Base-by-base conservation (phyloP, 2,888 invertebrate genomes). In the Smittia aterrima region DNA sequence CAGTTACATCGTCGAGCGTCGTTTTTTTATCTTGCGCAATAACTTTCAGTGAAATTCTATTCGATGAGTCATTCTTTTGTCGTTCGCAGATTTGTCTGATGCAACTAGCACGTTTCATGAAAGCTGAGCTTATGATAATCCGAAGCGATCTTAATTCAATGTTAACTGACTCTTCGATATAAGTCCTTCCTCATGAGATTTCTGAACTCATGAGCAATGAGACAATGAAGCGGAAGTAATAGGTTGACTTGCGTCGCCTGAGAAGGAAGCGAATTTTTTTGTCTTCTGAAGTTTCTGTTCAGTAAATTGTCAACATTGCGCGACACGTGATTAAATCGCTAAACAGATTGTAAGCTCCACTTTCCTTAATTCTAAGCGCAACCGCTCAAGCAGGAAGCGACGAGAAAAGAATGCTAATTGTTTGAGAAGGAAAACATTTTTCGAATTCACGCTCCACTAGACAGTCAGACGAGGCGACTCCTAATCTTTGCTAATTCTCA, bases 401-500 rank as follows among this genome's bases (percentile, higher is more conserved):
- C n/a, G 47, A 47, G 4, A 6, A 4, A 47, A 47, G 47, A 47
- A n/a, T 11, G 11, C 11, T 2, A 47, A 47, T 47, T n/a, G 16
- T 3, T 47, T 3, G 47, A 11, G 47, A n/a, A 16, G 47, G 47
- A 47, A 47, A 47, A 47, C 11, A 16, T 47, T 47, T 47, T 47
- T 47, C 47, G 11, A n/a, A n/a, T 47, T 16, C 11, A n/a, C 16
- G 11, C 47, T 47, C 47, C 47, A 47, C 16, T 11, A 47, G 22
- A 58, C 67, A 67, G 67, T 24, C 67, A 47, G 22, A 47, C 32
- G 20, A 47, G 68, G 40, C 38, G 41, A 11, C 27, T 32, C 25
- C 53, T 54, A 70, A 27, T 25, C 25, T 54, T 24, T 70, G 32
- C 32, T 54, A 70, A 70, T 70, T 70, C 25, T 70, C 53, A 53